Evolutionary conservation across 2,113 vertebrate genomes (phyloP).

Genomic region (Vicugna pacos): DNA sequence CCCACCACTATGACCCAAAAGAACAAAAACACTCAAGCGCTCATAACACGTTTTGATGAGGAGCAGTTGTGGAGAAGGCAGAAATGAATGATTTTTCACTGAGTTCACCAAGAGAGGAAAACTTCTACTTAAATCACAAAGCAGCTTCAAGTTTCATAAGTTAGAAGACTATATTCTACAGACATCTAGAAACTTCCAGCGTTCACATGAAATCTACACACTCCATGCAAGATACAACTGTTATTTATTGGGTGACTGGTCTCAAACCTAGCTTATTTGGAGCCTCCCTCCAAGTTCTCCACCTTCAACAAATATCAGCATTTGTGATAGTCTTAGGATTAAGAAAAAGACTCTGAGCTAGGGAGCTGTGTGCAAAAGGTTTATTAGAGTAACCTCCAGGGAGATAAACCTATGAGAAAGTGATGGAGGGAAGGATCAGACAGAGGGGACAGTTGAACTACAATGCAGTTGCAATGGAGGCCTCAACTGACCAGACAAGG

Average conservation of each 20-base stretch:
- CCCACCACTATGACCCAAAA: background rate
- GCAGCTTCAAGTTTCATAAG: background rate
- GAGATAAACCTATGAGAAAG: background rate
- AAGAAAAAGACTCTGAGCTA: background rate
- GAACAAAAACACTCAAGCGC: background rate
- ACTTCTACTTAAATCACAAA: constrained; percentile 37
- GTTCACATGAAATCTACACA: background rate
- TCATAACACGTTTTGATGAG: background rate
- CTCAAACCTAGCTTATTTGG: background rate
- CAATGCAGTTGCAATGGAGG: background rate
- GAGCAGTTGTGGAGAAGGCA: background rate
- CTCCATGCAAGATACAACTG: background rate
- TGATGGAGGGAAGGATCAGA: background rate
- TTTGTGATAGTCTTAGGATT: background rate
- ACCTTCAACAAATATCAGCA: background rate
- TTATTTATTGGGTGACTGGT: background rate
- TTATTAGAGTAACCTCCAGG: background rate
- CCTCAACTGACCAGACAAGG: background rate
- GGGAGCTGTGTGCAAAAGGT: background rate
- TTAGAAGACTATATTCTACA: background rate
- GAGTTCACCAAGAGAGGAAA: background rate
- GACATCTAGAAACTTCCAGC: background rate
- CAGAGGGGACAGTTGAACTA: background rate
- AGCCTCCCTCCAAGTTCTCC: background rate
- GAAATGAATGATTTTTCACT: background rate